Conservation (phyloP, 2,888 invertebrate genomes). For the Torymus tubicola region DNA sequence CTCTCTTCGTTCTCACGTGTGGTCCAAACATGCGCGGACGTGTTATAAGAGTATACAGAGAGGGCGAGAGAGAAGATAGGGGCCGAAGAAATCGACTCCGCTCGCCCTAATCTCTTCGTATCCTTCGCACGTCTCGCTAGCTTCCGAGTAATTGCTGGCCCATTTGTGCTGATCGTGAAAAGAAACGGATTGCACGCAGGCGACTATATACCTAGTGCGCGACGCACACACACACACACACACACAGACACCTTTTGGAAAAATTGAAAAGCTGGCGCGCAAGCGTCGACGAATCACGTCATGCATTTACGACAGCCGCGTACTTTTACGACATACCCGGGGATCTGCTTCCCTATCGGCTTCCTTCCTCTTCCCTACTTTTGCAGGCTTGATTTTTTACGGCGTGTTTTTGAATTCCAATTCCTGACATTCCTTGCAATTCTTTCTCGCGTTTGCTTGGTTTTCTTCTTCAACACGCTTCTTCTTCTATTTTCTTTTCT, state of each 20-base stretch:
- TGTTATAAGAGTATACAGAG: no score
- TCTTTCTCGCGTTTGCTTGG: neutral
- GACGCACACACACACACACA: no score
- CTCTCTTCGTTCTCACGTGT: neutral
- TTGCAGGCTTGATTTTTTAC: conserved; percentile 21
- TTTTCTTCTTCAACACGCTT: neutral
- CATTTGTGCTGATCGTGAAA: conserved; percentile 62
- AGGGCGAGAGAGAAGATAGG: no score
- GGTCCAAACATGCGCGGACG: neutral
- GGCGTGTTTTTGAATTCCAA: conserved; percentile 34
- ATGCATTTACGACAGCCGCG: conserved; percentile 43
- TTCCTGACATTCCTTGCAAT: neutral
- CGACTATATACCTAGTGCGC: no score
- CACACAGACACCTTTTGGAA: conserved; percentile 54
- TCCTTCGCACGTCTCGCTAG: conserved; percentile 59
- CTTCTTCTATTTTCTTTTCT: neutral
- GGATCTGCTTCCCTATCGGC: neutral
- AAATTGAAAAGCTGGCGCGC: conserved; percentile 59
- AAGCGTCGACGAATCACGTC: conserved; percentile 22
- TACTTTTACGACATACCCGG: conserved; percentile 22
- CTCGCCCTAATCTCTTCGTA: conserved; percentile 46
- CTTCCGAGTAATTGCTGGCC: conserved; percentile 62
- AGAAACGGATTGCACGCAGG: conserved; percentile 57
- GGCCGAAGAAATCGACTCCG: neutral
- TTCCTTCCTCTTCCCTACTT: no score